A percentile compares a stretch with the other conserved stretches of the same genome.
Conservation (phyloP, 1,140 invertebrate genomes). For the Leptoteleia sp. region DNA sequence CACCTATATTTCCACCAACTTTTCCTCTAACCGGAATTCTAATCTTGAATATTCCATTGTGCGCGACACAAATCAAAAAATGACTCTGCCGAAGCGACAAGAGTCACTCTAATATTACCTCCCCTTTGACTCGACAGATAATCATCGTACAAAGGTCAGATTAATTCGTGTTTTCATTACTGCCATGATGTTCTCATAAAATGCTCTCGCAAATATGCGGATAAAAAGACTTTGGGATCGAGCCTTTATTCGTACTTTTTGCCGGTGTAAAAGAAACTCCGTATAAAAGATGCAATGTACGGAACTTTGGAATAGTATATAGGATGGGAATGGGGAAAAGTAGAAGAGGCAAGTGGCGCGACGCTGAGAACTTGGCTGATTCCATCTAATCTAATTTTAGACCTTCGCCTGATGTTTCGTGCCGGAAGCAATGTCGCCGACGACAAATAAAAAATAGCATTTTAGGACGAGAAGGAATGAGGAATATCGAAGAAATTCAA, state of each 20-base stretch:
- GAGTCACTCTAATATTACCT: slow-evolving; percentile 31
- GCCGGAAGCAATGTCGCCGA: slow-evolving; percentile 49
- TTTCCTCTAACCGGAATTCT: too few species aligned
- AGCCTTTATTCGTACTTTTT: slow-evolving; percentile 52
- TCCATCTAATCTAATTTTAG: slow-evolving; percentile 71
- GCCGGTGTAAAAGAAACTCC: slow-evolving; percentile 46
- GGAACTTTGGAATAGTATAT: slow-evolving; percentile 50
- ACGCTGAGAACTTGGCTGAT: slow-evolving; percentile 61
- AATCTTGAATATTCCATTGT: too few species aligned
- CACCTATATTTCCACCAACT: too few species aligned
- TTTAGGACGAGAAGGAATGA: slow-evolving; percentile 47
- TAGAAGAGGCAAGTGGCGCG: slow-evolving; percentile 11
- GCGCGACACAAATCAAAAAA: slow-evolving; percentile 8
- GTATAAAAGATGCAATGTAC: slow-evolving; percentile 54
- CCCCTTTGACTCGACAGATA: slow-evolving; percentile 50
- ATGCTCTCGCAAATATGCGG: slow-evolving; percentile 37
- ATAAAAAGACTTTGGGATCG: slow-evolving; percentile 50
- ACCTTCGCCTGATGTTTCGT: slow-evolving; percentile 60
- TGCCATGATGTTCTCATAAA: slow-evolving; percentile 49
- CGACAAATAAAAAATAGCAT: slow-evolving; percentile 47
- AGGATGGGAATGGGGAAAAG: slow-evolving; percentile 27
- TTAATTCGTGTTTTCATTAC: slow-evolving; percentile 63
- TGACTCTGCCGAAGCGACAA: slow-evolving; percentile 12
- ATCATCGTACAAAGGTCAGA: slow-evolving; percentile 43
- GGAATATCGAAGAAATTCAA: slow-evolving; percentile 49